Evolutionary conservation across 1,140 invertebrate species (phyloP), one percentile per base, ranked within the genome.

Genomic region (Bombus haemorrhoidalis): DNA sequence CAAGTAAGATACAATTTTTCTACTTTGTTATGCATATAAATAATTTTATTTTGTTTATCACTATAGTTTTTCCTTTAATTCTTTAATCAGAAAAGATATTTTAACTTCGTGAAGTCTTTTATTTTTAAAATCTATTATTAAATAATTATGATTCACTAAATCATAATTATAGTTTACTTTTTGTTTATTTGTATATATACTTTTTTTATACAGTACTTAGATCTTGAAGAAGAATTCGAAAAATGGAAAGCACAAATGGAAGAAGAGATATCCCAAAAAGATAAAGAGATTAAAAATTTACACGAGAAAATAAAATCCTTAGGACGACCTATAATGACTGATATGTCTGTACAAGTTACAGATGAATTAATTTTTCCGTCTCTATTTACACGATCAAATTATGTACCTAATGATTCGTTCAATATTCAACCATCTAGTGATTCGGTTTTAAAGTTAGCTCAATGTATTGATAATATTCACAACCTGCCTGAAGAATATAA

Each of bases 161-260:
- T 66, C 5, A 66, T 34, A 47, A 68, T n/a, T 69, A n/a, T 32
- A 28, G 18, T 69, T 43, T 85, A 39, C 12, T 62, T 10, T 82
- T 10, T 82, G 5, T 22, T 68, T 66, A 43, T 39, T 6, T 53
- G 47, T 53, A 53, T 37, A 39, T 79, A 62, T 62, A 81, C 71
- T 85, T 2, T 83, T 59, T 87, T 77, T 41, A 89, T 75, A 34
- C 96, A 97, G 94, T 97, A 97, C 89, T 95, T 96, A 1, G 96
- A 97, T 90, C 94, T 98, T 8, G 97, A 98, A 92, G 96, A 96
- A 18, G 97, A 98, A 92, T 97, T 96, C 89, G 96, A 96, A 47
- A 95, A 96, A 53, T 96, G 96, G 87, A 96, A 95, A 85, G 68
- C 82, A 32, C 93, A 96, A 83, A 90, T 93, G 25, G 94, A 96